Percentiles rank a stretch among this genome's conserved stretches.
These are phyloP conservation scores for Sus cebifrons DNA, from an alignment of 2,797 vertebrate genomes.

Conservation along the genomic window DNA sequence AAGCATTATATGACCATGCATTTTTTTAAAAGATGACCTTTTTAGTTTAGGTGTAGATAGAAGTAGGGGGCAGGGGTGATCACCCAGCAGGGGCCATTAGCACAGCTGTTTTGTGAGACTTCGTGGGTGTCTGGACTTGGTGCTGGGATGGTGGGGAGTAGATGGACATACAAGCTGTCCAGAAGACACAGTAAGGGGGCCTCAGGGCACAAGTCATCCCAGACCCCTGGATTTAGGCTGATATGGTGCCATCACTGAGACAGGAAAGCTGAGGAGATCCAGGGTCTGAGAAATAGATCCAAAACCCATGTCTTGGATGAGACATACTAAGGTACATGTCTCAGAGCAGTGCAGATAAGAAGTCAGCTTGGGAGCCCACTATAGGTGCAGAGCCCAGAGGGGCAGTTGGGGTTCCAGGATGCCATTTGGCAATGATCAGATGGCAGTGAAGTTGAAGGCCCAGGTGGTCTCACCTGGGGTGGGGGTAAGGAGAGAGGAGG, in stretches of 20 bases:
- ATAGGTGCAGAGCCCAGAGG: neutral
- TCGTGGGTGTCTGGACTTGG: neutral
- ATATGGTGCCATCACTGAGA: neutral
- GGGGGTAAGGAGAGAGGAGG: neutral
- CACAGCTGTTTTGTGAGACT: neutral
- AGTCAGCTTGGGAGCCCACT: neutral
- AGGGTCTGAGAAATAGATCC: neutral
- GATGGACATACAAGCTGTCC: neutral
- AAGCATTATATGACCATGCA: neutral
- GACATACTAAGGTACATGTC: rapidly evolving
- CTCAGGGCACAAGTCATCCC: neutral
- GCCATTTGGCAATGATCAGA: neutral
- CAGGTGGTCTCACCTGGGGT: too few species aligned
- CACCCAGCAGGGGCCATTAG: neutral
- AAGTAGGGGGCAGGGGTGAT: neutral
- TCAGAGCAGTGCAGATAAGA: neutral
- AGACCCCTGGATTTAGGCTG: neutral
- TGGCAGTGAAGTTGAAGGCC: neutral
- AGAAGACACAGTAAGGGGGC: neutral
- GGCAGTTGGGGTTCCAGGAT: rapidly evolving
- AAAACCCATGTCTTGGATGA: neutral
- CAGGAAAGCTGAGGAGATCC: neutral
- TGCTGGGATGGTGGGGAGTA: neutral
- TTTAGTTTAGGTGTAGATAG: neutral
- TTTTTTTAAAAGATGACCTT: neutral